Conservation (phyloP, 2,113 vertebrate genomes). For the western clawed frog (Xenopus tropicalis) region UCB_Xtro_10.0 CM004444.2:51084501-51085000, state of each 20-base stretch:
- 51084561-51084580: neutral
- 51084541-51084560: too few relatives aligned
- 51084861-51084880: conserved; percentile 24
- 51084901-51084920: neutral
- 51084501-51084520: too few relatives aligned
- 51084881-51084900: conserved; percentile 23
- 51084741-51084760: conserved; percentile 25
- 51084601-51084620: conserved; percentile 30
- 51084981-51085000: conserved; percentile 12
- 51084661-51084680: conserved; percentile 21
- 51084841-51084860: conserved; percentile 7
- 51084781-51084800: neutral
- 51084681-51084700: conserved; percentile 14
- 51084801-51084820: conserved; percentile 23
- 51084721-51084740: conserved; percentile 37
- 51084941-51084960: neutral
- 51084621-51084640: conserved; percentile 23
- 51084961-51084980: conserved; percentile 25
- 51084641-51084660: conserved; percentile 18
- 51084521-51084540: too few relatives aligned
- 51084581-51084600: conserved; percentile 21
- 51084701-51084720: conserved; percentile 41
- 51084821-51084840: conserved; percentile 20
- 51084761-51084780: conserved; percentile 30
- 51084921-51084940: conserved; percentile 17